Conservation (phyloP, 2,888 invertebrate species). For the Aphidoletes aphidimyza region DNA sequence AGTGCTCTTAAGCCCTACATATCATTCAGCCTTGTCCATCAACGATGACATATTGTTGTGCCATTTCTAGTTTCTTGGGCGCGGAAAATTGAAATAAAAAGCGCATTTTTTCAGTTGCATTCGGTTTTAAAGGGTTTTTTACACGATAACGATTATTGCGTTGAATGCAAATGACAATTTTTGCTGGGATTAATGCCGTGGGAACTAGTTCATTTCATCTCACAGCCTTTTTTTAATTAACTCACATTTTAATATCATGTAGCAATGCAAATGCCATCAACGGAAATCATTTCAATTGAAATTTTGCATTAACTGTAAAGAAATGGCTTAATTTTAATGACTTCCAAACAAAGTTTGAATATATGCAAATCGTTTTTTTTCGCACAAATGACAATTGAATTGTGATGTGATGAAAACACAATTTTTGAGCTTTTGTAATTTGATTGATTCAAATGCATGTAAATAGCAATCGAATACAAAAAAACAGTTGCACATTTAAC, state of each 20-base stretch:
- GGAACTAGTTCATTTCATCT: too few relatives aligned
- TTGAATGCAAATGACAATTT: background rate
- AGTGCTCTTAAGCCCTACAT: background rate
- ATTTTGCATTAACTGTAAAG: too few relatives aligned
- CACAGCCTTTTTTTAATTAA: too few relatives aligned
- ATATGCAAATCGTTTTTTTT: slow-evolving; percentile 17
- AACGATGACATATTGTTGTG: background rate
- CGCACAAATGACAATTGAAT: background rate
- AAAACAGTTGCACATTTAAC: slow-evolving; percentile 5
- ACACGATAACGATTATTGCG: background rate
- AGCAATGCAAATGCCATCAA: too few relatives aligned
- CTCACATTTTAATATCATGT: too few relatives aligned
- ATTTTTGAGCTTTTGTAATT: too few relatives aligned
- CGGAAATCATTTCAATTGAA: too few relatives aligned
- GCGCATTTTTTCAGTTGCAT: background rate
- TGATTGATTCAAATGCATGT: background rate
- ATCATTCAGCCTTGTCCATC: background rate
- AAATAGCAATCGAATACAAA: background rate
- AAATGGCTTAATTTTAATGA: too few relatives aligned
- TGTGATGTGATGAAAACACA: background rate
- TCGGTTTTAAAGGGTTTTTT: background rate
- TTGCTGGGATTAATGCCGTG: background rate
- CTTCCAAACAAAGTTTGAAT: background rate
- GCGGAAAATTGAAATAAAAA: too few relatives aligned
- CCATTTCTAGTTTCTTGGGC: too few relatives aligned